A percentile compares a stretch with the other conserved stretches of the same genome.
These are phyloP conservation scores for Zoanthus solanderi DNA, from an alignment of 92 coral and sea anemone species.

Conservation along the genomic window DNA sequence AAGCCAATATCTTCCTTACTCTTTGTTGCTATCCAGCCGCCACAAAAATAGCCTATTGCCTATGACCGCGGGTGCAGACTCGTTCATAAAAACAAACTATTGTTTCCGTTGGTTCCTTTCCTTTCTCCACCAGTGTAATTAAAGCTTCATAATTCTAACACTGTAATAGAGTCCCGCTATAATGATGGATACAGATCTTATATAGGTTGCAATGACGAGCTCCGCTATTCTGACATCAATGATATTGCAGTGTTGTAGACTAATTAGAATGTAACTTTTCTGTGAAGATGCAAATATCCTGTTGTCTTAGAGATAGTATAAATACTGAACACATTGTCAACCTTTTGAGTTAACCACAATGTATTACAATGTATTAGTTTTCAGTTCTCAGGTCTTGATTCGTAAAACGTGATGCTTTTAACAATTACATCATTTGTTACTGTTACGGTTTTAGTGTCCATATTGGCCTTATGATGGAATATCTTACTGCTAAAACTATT, in stretches of 20 bases:
- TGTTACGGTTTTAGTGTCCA: neutral
- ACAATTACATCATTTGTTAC: neutral
- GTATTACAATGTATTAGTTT: neutral
- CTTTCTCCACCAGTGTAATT: no score
- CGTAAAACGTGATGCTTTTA: neutral
- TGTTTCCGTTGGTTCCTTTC: no score
- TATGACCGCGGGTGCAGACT: no score
- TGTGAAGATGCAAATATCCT: neutral
- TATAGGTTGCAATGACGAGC: no score
- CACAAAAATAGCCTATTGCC: no score
- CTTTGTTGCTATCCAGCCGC: no score
- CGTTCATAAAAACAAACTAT: no score
- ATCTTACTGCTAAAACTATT: neutral
- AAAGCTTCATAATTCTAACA: no score
- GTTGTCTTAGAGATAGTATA: neutral
- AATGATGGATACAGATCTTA: no score
- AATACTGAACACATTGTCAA: neutral
- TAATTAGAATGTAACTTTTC: neutral
- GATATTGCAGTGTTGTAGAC: neutral
- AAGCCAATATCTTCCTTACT: no score
- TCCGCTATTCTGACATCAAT: no score
- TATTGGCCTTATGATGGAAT: neutral
- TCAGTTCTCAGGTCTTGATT: neutral
- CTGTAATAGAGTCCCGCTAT: no score
- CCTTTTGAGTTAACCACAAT: neutral